These are phyloP conservation scores for Lasioglossum albipes DNA, from an alignment of 1,140 invertebrate species.

Conservation along the genomic window DNA sequence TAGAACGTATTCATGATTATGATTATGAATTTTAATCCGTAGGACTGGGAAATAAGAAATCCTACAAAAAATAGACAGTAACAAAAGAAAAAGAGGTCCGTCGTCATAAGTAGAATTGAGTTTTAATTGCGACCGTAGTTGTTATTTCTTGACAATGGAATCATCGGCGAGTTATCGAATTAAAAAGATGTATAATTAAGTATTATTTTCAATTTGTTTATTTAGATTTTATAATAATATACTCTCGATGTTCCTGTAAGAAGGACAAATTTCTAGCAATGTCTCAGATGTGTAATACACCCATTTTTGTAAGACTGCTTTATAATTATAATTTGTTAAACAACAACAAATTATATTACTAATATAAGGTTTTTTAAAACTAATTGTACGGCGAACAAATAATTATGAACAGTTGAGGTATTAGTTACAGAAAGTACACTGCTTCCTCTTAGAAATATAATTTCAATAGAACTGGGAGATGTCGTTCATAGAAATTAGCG, in stretches of 20 bases:
- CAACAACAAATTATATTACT: constrained; percentile 36
- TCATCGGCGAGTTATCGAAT: constrained; percentile 36
- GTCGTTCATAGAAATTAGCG: background rate
- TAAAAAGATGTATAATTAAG: constrained; percentile 59
- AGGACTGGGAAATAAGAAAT: constrained; percentile 42
- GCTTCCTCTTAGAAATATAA: constrained; percentile 43
- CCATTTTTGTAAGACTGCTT: constrained; percentile 73
- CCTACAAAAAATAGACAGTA: constrained; percentile 41
- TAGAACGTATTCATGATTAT: too few relatives aligned
- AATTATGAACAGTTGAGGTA: constrained; percentile 23
- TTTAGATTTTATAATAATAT: constrained; percentile 57
- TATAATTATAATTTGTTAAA: constrained; percentile 53
- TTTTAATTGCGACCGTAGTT: constrained; percentile 20
- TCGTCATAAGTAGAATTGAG: constrained; percentile 34
- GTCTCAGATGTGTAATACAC: constrained; percentile 49
- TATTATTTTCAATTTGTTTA: constrained; percentile 63
- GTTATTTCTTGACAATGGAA: constrained; percentile 41
- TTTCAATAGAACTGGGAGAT: constrained; percentile 24
- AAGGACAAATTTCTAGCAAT: constrained; percentile 57
- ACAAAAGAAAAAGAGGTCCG: constrained; percentile 54
- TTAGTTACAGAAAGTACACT: constrained; percentile 21
- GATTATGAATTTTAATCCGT: constrained; percentile 2
- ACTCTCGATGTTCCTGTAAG: constrained; percentile 60
- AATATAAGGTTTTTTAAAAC: constrained; percentile 44
- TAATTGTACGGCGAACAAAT: constrained; percentile 50